Percentiles rank a stretch among this genome's conserved stretches.
These are phyloP conservation scores for Telmatherina bonti DNA, from an alignment of 2,797 vertebrate genomes.

Conservation along the genomic window DNA sequence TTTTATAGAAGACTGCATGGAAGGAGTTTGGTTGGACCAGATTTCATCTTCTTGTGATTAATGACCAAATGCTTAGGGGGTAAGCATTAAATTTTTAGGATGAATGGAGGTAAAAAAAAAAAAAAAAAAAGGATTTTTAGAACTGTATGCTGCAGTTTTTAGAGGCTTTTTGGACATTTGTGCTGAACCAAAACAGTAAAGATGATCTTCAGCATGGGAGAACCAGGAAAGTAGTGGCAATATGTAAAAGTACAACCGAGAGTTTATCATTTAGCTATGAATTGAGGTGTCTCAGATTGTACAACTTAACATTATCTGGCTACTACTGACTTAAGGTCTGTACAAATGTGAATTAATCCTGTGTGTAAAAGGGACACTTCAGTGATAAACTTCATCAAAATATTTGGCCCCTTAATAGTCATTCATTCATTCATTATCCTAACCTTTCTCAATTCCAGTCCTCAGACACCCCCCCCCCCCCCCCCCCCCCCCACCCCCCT, in stretches of 20 bases:
- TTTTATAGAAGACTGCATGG: neutral
- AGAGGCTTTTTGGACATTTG: neutral
- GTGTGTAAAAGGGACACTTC: too few relatives aligned
- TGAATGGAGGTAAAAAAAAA: neutral
- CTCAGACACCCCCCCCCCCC: too few relatives aligned
- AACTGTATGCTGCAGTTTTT: neutral
- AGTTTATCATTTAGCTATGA: neutral
- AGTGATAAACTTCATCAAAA: neutral
- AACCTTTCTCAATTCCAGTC: too few relatives aligned
- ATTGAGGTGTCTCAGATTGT: neutral
- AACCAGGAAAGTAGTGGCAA: neutral
- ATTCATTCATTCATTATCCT: too few relatives aligned
- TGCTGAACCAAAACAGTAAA: neutral
- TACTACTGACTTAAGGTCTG: too few relatives aligned
- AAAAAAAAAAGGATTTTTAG: neutral
- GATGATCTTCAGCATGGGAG: neutral
- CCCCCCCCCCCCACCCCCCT: too few relatives aligned
- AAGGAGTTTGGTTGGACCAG: neutral
- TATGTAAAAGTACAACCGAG: neutral
- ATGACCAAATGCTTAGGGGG: neutral
- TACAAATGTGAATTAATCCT: too few relatives aligned
- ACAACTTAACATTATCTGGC: too few relatives aligned
- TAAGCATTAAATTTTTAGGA: neutral
- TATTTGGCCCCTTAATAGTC: too few relatives aligned
- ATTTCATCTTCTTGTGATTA: neutral